These are phyloP conservation scores for Acrocephalus scirpaceus DNA, from an alignment of 2,797 vertebrate species.

Conservation along the genomic window DNA sequence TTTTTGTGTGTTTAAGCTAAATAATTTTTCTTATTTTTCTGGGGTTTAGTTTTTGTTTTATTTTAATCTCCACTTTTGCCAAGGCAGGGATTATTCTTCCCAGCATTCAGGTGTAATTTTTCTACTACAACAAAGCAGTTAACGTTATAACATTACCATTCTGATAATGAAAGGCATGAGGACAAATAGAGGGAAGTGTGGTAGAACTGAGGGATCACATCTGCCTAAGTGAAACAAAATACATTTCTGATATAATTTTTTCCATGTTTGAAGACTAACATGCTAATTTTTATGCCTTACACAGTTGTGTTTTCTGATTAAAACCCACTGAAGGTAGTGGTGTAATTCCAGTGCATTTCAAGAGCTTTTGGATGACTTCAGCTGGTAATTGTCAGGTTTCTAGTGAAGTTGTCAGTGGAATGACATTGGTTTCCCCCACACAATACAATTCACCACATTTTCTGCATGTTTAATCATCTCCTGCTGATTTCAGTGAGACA, in stretches of 20 bases:
- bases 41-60: not conserved
- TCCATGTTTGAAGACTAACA: not conserved
- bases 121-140: not conserved
- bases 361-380: not conserved
- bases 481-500: constrained; percentile 11
- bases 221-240: not conserved
- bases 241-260: not conserved
- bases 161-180: not conserved
- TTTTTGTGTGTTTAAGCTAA: not conserved
- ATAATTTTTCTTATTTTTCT: not conserved
- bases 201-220: not conserved
- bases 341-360: not conserved
- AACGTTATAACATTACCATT: not conserved
- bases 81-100: not conserved
- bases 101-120: not conserved
- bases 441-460: not conserved
- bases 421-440: constrained; percentile 12
- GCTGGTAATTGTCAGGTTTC: not conserved
- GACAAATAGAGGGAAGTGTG: not conserved
- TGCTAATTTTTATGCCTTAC: not conserved
- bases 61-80: not conserved
- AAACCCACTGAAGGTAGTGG: not conserved
- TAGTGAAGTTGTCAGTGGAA: not conserved
- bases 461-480: constrained; percentile 29
- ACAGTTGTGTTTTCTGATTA: not conserved